Evolutionary conservation across 64 coral and sea anemone species (phyloP).

Genomic region (Porites australiensis): DNA sequence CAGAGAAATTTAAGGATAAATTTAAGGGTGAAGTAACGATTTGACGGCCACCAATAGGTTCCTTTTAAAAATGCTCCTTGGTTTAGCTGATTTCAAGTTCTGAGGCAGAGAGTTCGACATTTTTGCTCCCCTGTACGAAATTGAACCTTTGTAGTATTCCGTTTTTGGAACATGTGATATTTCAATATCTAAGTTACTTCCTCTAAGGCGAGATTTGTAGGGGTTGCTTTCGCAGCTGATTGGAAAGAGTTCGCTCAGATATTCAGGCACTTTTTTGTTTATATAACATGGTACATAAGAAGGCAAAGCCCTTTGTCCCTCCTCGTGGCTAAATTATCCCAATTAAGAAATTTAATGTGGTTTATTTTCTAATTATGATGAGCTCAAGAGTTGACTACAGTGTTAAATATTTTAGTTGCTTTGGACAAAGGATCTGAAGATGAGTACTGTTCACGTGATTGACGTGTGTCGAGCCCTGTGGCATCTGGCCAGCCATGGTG

Average conservation of each 20-base stretch:
- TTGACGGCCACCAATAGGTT: too few relatives aligned
- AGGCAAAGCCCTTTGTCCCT: background rate
- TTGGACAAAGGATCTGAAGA: conserved; percentile 97
- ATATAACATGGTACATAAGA: background rate
- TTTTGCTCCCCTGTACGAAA: background rate
- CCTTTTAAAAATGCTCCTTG: too few relatives aligned
- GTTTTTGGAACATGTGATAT: background rate
- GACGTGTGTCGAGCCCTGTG: conserved; percentile 96
- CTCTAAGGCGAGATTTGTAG: background rate
- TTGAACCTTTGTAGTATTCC: background rate
- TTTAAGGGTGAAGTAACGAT: too few relatives aligned
- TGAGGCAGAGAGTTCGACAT: too few relatives aligned
- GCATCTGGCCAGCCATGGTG: conserved; percentile 82
- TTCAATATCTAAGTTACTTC: background rate
- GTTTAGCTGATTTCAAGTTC: too few relatives aligned
- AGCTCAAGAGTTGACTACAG: background rate
- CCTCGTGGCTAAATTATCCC: background rate
- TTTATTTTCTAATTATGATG: background rate
- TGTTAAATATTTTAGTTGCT: conserved; percentile 66
- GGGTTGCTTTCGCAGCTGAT: background rate
- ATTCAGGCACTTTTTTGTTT: background rate
- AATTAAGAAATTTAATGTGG: background rate
- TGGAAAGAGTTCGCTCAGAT: background rate
- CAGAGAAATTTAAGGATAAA: too few relatives aligned
- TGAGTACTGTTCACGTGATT: conserved; percentile 94